Evolutionary conservation across 1,140 invertebrate genomes (phyloP), one percentile per base, ranked within the genome.

Genomic region (Euwallacea fornicatus): DNA sequence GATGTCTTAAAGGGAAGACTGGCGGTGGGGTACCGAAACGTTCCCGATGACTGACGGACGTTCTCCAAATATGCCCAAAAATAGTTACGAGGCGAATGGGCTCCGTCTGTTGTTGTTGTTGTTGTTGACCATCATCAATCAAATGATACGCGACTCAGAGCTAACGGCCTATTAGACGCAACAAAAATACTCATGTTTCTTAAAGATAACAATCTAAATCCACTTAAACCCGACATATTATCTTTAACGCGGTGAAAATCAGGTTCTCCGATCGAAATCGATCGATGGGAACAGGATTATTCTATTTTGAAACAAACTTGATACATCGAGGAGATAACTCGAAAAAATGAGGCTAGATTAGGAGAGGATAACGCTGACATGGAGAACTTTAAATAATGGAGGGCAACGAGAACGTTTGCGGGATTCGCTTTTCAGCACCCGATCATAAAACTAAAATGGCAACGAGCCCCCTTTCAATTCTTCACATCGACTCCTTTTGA

Each of bases 201-300:
- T 54, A 50, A 15, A 53, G 62, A 65, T 65, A 65, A 65, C 62
- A 50, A 65, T 65, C 62, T 21, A 10, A 42, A 65, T 41, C 50
- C 62, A 65, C 50, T 65, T 65, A 65, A 50, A 33, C 42, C 21
- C 15, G 50, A 21, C 62, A 54, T 65, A 65, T 65, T 65, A 65
- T 65, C 62, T 65, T 50, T 53, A 65, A 65, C n/a, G 11, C 16
- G n/a, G 16, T 11, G 46, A 65, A 41, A 53, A 54, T 65, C 62
- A 50, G 41, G 43, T 65, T 21, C 9, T 65, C 7, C 42, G 62
- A 65, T 65, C 11, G 46, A 16, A n/a, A 61, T 61, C 59, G n/a
- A 43, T 61, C 59, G 59, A 65, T 50, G 46, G 62, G 42, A 65
- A 65, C 42, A 50, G 42, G 9, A 15, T 65, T 65, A 33, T 53